phyloP scores from a whole-genome alignment of 1,140 invertebrate species.

The Drosophila arizonae region DNA sequence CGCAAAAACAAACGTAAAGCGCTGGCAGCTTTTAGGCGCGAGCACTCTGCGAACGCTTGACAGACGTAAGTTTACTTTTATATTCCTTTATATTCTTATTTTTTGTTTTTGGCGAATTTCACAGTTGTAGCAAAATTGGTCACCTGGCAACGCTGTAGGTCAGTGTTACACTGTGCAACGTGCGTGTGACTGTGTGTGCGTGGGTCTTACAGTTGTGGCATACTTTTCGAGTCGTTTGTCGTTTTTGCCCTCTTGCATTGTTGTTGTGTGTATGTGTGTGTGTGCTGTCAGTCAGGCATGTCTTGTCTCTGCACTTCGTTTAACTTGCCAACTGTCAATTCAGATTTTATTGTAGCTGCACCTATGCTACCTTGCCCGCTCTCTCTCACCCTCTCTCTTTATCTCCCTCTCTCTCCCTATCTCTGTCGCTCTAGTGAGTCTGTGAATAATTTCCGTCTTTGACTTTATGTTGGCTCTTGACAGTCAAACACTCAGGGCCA shows the following conservation, averaged over 20 bases:
- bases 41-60: constrained; percentile 15
- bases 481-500: constrained; percentile 41
- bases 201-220: constrained; percentile 51
- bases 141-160: constrained; percentile 65
- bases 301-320: constrained; percentile 26
- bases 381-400: constrained; percentile 4
- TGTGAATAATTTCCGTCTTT: constrained; percentile 64
- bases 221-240: constrained; percentile 53
- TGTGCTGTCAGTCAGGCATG: constrained; percentile 13
- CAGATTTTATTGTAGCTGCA: constrained; percentile 48
- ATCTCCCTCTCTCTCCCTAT: constrained; percentile 15
- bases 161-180: constrained; percentile 63
- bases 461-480: constrained; percentile 75
- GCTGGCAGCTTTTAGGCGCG: constrained; percentile 45
- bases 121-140: constrained; percentile 32
- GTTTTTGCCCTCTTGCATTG: constrained; percentile 16
- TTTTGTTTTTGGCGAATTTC: not conserved
- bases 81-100: not conserved
- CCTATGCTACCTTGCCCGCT: not conserved
- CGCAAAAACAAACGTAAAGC: constrained; percentile 36
- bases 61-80: constrained; percentile 30
- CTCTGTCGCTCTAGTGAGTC: constrained; percentile 20
- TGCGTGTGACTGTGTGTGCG: constrained; percentile 7
- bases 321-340: constrained; percentile 56
- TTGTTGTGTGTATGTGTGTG: not conserved